phyloP scores from a whole-genome alignment of 1,140 invertebrate genomes.

The Rhyacophila brunnea region DNA sequence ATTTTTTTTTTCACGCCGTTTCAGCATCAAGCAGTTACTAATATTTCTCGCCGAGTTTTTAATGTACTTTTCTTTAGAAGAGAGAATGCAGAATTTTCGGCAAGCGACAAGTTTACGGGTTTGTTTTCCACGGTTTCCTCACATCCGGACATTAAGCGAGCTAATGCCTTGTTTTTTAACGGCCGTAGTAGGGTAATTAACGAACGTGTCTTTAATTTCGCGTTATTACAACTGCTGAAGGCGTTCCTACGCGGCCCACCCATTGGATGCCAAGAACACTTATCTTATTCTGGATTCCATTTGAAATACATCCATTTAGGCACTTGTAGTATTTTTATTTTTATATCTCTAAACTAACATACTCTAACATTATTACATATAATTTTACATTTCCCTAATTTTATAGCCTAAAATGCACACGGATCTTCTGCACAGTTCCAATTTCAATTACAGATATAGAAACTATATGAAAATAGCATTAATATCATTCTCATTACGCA shows the following conservation, averaged over 20 bases:
- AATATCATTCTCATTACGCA: too few species aligned
- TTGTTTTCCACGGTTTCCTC: slow-evolving; percentile 11
- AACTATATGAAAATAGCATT: too few species aligned
- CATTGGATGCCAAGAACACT: not conserved
- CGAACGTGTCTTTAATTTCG: slow-evolving; percentile 14
- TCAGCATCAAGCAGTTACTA: not conserved
- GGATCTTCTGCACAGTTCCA: too few species aligned
- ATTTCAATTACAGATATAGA: too few species aligned
- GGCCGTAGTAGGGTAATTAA: slow-evolving; percentile 15
- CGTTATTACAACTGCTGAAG: slow-evolving; percentile 2
- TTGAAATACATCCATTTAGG: too few species aligned
- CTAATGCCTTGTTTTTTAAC: slow-evolving; percentile 23
- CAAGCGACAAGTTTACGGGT: slow-evolving; percentile 2
- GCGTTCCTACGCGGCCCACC: not conserved
- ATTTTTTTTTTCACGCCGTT: not conserved
- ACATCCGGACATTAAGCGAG: slow-evolving; percentile 12
- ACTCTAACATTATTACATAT: too few species aligned
- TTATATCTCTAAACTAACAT: too few species aligned
- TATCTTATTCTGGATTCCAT: too few species aligned
- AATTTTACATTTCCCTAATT: too few species aligned
- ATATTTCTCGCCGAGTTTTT: slow-evolving; percentile 1
- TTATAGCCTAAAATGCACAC: too few species aligned
- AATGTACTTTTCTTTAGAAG: not conserved
- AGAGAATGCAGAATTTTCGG: too few species aligned
- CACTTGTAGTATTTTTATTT: too few species aligned